Conservation (phyloP, 2,113 vertebrate genomes). For the Amphiprion ocellaris region DNA sequence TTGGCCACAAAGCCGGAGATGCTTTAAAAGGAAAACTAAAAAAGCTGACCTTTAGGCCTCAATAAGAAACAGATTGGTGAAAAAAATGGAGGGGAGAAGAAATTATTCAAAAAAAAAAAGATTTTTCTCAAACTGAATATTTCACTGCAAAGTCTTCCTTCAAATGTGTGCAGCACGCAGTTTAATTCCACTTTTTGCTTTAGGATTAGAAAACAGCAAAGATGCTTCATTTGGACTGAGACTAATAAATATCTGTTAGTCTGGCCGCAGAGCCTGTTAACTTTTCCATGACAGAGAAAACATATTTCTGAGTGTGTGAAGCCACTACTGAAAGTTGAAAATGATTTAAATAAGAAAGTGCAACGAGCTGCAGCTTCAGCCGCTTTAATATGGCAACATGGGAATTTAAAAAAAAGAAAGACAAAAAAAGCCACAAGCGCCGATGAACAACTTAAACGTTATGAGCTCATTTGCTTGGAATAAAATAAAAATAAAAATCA, state of each 20-base stretch:
- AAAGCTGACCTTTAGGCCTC: constrained; percentile 74
- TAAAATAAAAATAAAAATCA: not conserved
- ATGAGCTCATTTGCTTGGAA: constrained; percentile 23
- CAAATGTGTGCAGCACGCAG: not conserved
- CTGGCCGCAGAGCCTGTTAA: not conserved
- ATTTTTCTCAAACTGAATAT: not conserved
- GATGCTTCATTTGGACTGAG: constrained; percentile 18
- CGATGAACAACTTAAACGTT: not conserved
- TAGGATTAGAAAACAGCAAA: constrained; percentile 11
- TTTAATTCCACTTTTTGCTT: constrained; percentile 1
- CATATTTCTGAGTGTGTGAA: not conserved
- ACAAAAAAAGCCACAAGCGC: constrained; percentile 13
- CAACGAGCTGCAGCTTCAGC: not conserved
- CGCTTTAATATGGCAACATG: not conserved
- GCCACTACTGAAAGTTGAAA: constrained; percentile 8
- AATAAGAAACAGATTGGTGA: constrained; percentile 72
- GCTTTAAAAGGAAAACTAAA: constrained; percentile 68
- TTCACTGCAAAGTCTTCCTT: not conserved
- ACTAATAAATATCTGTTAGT: constrained; percentile 20
- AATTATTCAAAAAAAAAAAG: constrained; percentile 42
- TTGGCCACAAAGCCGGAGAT: constrained; percentile 65
- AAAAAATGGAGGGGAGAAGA: constrained; percentile 36
- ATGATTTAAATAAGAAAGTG: not conserved
- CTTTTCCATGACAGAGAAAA: not conserved
- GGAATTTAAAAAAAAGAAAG: not conserved